phyloP scores from a whole-genome alignment of 92 coral and sea anemone species.

The Phenganax subtilis region DNA sequence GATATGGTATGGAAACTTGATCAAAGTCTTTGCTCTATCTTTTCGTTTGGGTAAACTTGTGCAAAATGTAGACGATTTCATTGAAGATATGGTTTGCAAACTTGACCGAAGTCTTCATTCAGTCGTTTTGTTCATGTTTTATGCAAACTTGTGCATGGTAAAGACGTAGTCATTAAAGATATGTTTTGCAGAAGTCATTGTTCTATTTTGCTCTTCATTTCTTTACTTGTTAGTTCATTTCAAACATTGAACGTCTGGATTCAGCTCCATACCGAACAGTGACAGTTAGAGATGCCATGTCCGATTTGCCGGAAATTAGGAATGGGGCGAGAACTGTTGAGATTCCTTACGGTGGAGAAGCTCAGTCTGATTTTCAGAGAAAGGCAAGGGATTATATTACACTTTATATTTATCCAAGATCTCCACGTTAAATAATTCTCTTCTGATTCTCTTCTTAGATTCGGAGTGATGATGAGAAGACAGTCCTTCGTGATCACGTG shows the following conservation, averaged over 20 bases:
- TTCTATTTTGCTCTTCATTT: background rate
- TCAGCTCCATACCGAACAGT: slow-evolving; percentile 95
- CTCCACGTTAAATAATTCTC: background rate
- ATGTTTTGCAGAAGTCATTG: too few relatives aligned
- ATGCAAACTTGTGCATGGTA: too few relatives aligned
- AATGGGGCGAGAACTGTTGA: slow-evolving; percentile 70
- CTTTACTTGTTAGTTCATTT: slow-evolving; percentile 50
- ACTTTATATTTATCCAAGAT: background rate
- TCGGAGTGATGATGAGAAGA: slow-evolving; percentile 80
- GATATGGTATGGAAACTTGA: too few relatives aligned
- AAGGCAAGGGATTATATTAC: slow-evolving; percentile 44
- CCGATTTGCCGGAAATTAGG: slow-evolving; percentile 84
- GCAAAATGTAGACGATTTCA: too few relatives aligned
- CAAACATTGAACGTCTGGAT: slow-evolving; percentile 79
- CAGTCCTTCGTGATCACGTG: slow-evolving; percentile 84
- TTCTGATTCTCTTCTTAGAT: slow-evolving; percentile 53
- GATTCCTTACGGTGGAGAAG: slow-evolving; percentile 78
- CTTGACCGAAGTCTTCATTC: too few relatives aligned
- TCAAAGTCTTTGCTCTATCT: too few relatives aligned
- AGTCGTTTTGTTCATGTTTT: too few relatives aligned
- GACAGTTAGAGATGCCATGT: slow-evolving; percentile 96
- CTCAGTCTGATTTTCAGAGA: slow-evolving; percentile 86
- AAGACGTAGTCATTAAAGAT: too few relatives aligned
- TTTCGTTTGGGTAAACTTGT: too few relatives aligned
- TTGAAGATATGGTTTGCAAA: too few relatives aligned